Base-by-base conservation (phyloP, 2,113 vertebrate species). In the Nothoprocta pentlandii region DNA sequence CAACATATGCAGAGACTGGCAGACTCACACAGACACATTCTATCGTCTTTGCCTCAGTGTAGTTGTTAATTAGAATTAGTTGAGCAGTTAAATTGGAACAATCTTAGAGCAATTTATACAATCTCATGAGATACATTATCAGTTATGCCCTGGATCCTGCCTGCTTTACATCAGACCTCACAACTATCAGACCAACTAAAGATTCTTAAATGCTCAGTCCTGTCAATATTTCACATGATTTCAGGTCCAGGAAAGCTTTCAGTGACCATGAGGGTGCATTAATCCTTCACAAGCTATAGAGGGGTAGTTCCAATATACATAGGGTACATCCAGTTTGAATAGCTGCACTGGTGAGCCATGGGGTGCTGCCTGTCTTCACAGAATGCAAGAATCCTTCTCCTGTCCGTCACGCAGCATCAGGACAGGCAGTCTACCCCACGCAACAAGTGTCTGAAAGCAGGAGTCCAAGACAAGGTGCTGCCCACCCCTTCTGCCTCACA, bases 41-140 rank as follows among this genome's bases (percentile, higher is more conserved):
- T 10, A 69, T 53, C 67, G 34, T 44, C 58, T 91, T 73, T 73
- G 79, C 71, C 53, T 93, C 74, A 36, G 41, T 8, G 12, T 70
- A 91, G 73, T 67, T 79, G 94, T 90, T 95, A 95, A 93, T 95
- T 93, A 95, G 85, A 87, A 84, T 30, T 81, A 93, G 68, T 67
- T 47, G 49, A 95, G 80, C 78, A 87, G 85, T 85, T 87, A 95
- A 96, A 92, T 44, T 82, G 62, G 77, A 95, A 87, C 0, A 0
- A 89, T 92, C 75, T 89, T 90, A 59, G 59, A 95, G 87, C 75
- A 92, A 92, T 80, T 94, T 96, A 89, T 89, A 83, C 75, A 46
- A 92, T 93, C 91, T 89, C 92, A 56, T 89, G 91, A 94, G 92
- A 91, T 74, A 66, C 70, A 51, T 81, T 95, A 94, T 81, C 89